Evolutionary conservation across 2,113 vertebrate species (phyloP), one percentile per base, ranked within the genome.

Genomic region (Ciconia boyciana): DNA sequence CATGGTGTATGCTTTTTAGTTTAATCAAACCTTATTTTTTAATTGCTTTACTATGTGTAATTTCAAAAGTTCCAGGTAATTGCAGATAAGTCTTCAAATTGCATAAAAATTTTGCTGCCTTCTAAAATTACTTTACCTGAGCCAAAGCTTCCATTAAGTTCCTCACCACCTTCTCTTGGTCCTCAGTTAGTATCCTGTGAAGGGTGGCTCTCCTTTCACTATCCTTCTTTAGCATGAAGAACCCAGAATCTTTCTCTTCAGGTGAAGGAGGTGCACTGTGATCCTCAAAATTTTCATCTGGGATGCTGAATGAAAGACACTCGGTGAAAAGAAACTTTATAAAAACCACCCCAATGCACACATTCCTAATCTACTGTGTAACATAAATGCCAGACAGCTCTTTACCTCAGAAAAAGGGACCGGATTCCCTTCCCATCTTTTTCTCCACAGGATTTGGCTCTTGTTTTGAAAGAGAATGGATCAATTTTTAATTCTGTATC

Each of bases 201-300:
- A 99, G 98, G 2, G 99, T 99, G 51, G 99, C 99, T 94, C 99
- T 98, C 78, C 99, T 97, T 95, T 99, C 99, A 57, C 99, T 99
- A 94, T 99, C 99, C 84, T 99, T 99, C 87, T 98, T 98, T 60
- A 99, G 98, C 99, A 99, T 98, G 72, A 99, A 99, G 98, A 99
- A 99, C 5, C 99, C 99, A 0, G 99, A 98, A 83, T 99, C 99
- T 83, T 99, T 99, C 93, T 99, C 99, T 91, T 99, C 99, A 1
- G 99, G 99, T 57, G 99, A 99, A 4, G 99, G 99, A 16, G 99
- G 99, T 5, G 99, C 99, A 26, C 99, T 99, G 97, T 99, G 99
- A 95, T 99, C 99, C 95, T 99, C 99, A 87, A 99, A 99, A 96
- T 99, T 99, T 97, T 99, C 99, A 96, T 99, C 99, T 20, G 99